Base-by-base conservation (phyloP, 2,113 vertebrate species). In the Myrmecobius fasciatus region DNA sequence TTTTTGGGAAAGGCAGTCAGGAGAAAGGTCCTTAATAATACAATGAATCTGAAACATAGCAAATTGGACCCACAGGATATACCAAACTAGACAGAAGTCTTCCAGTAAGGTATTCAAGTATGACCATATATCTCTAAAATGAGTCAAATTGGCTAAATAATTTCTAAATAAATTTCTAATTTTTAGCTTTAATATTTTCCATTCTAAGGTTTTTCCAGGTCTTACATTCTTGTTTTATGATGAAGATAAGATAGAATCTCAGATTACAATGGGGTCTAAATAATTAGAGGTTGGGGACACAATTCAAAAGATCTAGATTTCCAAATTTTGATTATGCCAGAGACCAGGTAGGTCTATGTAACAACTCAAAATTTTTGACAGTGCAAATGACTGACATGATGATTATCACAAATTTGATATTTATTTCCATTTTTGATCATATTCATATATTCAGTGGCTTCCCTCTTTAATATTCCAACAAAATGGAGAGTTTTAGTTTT, bases 1-100 rank as follows among this genome's bases (percentile, higher is more conserved):
- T 25, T 0, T 2, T 2, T 1, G 17, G 54, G 4, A 22, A 0
- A 49, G 7, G 53, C 11, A 3, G 26, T 49, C 25, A 11, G 49
- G 49, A 26, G 25, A 7, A 26, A 1, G 36, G 1, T 31, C 6
- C 67, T 43, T 83, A 43, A 83, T 43, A 1, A 12, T n/a, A 36
- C 20, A 6, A 0, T 43, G 17, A 20, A 43, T 43, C 20, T 43
- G n/a, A n/a, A 83, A 43, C 1, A 43, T 24, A 43, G 67, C 67
- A 24, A 83, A 83, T 43, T 24, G 17, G 7, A 43, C 7, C 6
- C 8, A 5, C 17, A 43, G 20, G 43, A 83, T 83, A 43, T 22
- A 24, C 2, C 43, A 7, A 43, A 43, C 22, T 22, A 24, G n/a
- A n/a, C n/a, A 83, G 36, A 83, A 83, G 67, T 83, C n/a, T 83